Base-by-base conservation (phyloP, 2,888 invertebrate species). In the Tromatobia lineatoria region DNA sequence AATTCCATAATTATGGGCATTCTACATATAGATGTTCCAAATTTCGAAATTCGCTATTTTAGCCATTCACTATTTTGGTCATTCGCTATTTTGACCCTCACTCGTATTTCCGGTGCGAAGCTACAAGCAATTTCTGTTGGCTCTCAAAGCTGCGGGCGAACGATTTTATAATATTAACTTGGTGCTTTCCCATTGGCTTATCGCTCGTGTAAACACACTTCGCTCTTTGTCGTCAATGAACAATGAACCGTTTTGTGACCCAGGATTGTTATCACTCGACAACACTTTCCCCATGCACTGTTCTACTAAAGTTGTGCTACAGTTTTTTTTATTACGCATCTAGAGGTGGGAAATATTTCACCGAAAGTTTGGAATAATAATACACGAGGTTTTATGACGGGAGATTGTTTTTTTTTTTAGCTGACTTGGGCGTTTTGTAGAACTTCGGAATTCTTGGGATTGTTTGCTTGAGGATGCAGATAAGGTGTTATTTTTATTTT, bases 181-280 rank as follows among this genome's bases (percentile, higher is more conserved):
- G 7, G 42, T 18, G 13, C 71, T 69, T 64, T 77, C 64, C 64
- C 54, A 45, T 23, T 59, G 23, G 18, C 20, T 57, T 67, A 34
- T 67, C 8, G 42, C 29, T 45, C 34, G 20, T 59, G 7, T 45
- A n/a, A 47, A 47, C 1, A 47, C 50, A 50, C 18, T 4, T 7
- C 18, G n/a, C 18, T 8, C 59, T 42, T 8, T 20, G n/a, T 54
- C 64, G 80, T 75, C 82, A 59, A 2, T 15, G 64, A 45, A 66
- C 52, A 66, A 61, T 38, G 3, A 77, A 83, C 80, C 61, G 80
- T 83, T 80, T 77, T 45, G 34, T 69, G 76, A 80, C 78, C 82
- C 66, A 50, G 50, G 59, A 38, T 50, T 10, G 3, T 64, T 69
- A 66, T 71, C 71, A 25, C n/a, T 11, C 25, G 29, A 74, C 64